Conservation (phyloP, 2,113 vertebrate genomes). For the Myotis brandtii region DNA sequence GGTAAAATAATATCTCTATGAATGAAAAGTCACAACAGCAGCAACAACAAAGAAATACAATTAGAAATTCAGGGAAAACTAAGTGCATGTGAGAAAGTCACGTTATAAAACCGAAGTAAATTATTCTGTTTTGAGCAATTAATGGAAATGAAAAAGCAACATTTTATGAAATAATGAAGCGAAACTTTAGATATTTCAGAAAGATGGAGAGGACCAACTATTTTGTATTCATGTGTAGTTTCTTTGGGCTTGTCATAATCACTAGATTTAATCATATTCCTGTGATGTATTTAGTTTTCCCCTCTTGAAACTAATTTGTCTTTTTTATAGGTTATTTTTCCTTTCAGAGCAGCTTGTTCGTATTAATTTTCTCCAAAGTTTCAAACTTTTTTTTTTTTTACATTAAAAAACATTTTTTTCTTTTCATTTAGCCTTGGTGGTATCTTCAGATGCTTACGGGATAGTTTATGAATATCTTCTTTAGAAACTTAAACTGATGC, state of each 20-base stretch:
- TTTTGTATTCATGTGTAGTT: slow-evolving; percentile 35
- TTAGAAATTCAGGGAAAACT: slow-evolving; percentile 52
- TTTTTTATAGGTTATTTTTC: slow-evolving; percentile 58
- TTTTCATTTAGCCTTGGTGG: not conserved
- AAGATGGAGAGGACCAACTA: not conserved
- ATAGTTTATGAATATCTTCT: slow-evolving; percentile 38
- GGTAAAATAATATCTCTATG: not conserved
- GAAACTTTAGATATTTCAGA: slow-evolving; percentile 34
- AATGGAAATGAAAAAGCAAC: slow-evolving; percentile 22
- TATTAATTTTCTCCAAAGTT: slow-evolving; percentile 36
- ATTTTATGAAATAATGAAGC: slow-evolving; percentile 56
- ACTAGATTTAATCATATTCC: slow-evolving; percentile 38
- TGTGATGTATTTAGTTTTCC: not conserved
- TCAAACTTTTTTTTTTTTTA: slow-evolving; percentile 31
- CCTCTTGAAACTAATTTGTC: slow-evolving; percentile 40
- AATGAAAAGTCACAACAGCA: not conserved
- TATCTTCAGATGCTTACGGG: slow-evolving; percentile 10
- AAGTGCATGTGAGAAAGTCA: not conserved
- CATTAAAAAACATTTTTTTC: not conserved
- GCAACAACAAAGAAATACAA: slow-evolving; percentile 22
- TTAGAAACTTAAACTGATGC: slow-evolving; percentile 37
- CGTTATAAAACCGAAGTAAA: slow-evolving; percentile 32
- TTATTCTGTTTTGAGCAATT: not conserved
- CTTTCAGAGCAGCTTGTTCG: not conserved
- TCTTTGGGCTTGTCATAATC: slow-evolving; percentile 30